Evolutionary conservation across 1,140 invertebrate genomes (phyloP), one percentile per base, ranked within the genome.

Genomic region (Drosophila lini): DNA sequence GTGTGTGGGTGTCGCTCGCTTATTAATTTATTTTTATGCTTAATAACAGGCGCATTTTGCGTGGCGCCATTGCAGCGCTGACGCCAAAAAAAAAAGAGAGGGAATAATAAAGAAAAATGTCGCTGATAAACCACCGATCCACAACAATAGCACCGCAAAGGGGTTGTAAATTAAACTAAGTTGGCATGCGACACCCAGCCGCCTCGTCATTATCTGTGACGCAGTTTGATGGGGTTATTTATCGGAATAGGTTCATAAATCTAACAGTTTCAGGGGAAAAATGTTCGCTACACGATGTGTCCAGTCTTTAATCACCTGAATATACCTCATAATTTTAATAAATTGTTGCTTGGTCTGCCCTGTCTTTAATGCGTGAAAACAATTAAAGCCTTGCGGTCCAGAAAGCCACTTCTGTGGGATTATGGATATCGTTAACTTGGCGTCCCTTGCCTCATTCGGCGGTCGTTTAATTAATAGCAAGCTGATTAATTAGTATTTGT

Each of bases 21-120:
- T 78, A 78, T 78, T 78, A 78, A 78, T 78, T 78, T 78, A 78
- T 78, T 77, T 77, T 77, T 77, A 77, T 77, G 74, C 60, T 77
- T 77, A 78, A 70, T 78, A 78, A 78, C 74, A 61, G 42, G 56
- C 74, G 56, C 56, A 61, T 53, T 53, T 53, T 36, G 34, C n/a
- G 41, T 69, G 74, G 74, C 74, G 74, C 74, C 74, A 61, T 76
- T 57, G 41, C 74, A 74, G 25, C 47, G 25, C 40, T 69, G 65
- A 53, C 65, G 65, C 47, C 61, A 65, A 32, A 68, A 50, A 41
- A 34, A 53, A 38, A 28, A n/a, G 13, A 28, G 11, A 13, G 5
- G 11, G 3, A 28, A 28, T 28, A 28, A 28, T 28, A 28, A 28
- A 4, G 11, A 4, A 36, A 31, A 56, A 32, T 28, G 8, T n/a